phyloP scores from a whole-genome alignment of 2,888 invertebrate species.

The Drosophila quinaria region DNA sequence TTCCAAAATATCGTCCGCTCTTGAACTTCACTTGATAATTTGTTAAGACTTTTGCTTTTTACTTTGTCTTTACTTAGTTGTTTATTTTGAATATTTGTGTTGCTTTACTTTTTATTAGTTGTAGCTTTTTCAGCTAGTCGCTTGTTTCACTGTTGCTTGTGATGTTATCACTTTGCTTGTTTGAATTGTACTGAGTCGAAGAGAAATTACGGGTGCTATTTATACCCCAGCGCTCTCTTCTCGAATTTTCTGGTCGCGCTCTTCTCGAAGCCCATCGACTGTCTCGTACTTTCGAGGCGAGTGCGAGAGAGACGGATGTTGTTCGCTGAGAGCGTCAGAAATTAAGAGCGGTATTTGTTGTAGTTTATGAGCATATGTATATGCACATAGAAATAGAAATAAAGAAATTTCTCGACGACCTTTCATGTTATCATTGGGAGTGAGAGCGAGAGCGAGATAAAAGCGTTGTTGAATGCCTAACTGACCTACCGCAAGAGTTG shows the following conservation, averaged over 20 bases:
- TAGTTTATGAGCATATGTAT: too few species aligned
- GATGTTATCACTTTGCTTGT: constrained; percentile 60
- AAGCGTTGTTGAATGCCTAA: too few species aligned
- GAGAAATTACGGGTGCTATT: constrained; percentile 53
- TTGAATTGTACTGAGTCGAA: constrained; percentile 59
- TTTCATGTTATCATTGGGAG: neutral
- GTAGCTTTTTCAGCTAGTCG: constrained; percentile 58
- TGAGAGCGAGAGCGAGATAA: too few species aligned
- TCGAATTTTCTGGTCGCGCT: constrained; percentile 58
- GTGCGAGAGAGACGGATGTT: constrained; percentile 2
- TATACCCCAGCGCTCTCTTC: constrained; percentile 56
- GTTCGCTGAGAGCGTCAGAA: neutral
- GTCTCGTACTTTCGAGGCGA: constrained; percentile 11
- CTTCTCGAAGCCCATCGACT: constrained; percentile 45
- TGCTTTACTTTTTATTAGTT: constrained; percentile 1
- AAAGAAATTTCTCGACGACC: constrained; percentile 32
- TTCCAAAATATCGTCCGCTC: neutral
- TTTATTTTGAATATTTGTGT: neutral
- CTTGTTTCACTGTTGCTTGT: constrained; percentile 33
- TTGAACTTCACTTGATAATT: neutral
- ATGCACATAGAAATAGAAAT: too few species aligned
- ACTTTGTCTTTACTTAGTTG: neutral
- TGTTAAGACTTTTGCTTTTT: neutral
- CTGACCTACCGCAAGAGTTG: too few species aligned
- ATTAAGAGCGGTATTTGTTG: neutral